Conservation (phyloP, 2,797 vertebrate species). For the Tragopan temminckii region DNA sequence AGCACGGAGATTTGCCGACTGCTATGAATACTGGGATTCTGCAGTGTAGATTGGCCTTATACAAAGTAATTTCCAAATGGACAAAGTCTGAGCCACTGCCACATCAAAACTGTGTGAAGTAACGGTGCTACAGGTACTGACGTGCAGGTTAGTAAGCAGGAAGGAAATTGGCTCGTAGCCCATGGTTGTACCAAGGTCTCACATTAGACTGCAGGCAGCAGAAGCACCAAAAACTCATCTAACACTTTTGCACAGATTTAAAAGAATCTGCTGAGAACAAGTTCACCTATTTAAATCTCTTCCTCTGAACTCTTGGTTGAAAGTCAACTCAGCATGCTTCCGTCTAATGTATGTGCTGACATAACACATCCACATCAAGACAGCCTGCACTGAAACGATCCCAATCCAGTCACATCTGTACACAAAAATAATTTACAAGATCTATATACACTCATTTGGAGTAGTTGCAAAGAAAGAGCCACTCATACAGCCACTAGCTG, state of each 20-base stretch:
- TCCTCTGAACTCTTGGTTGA: background rate
- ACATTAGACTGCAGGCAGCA: background rate
- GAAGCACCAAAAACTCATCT: background rate
- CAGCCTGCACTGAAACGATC: background rate
- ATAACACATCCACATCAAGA: background rate
- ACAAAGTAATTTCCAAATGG: background rate
- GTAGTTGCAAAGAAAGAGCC: background rate
- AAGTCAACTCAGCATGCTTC: background rate
- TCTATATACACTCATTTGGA: background rate
- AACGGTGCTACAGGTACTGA: background rate
- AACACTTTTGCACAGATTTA: background rate
- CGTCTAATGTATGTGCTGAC: background rate
- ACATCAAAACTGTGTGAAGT: background rate
- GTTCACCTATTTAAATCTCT: background rate
- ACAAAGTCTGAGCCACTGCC: background rate
- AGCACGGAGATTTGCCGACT: background rate
- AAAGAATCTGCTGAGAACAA: background rate
- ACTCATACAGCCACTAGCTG: background rate
- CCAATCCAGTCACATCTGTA: background rate
- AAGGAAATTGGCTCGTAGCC: background rate
- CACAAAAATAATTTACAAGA: background rate
- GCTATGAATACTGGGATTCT: background rate
- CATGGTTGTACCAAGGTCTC: background rate
- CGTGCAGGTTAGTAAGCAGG: background rate
- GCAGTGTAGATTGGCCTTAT: background rate